phyloP scores from a whole-genome alignment of 2,888 invertebrate genomes.

The Poecilus cupreus region DNA sequence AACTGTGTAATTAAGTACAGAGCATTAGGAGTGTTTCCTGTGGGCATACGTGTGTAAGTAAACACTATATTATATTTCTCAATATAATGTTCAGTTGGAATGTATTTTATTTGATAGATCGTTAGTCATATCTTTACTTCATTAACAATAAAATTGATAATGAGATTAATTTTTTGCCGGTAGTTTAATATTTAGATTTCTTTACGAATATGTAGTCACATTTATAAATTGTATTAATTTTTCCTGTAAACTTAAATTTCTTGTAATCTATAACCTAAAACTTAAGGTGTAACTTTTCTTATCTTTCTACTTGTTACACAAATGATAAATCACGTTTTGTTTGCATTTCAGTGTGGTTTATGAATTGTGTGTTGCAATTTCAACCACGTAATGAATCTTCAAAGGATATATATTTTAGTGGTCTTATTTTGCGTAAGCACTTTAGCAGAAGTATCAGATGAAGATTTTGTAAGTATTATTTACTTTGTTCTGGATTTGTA shows the following conservation, averaged over 20 bases:
- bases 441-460: slow-evolving; percentile 21
- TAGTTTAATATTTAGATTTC: not conserved
- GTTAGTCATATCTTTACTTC: slow-evolving; percentile 33
- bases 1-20: slow-evolving; percentile 48
- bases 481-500: not conserved
- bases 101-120: not conserved
- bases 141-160: slow-evolving; percentile 22
- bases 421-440: slow-evolving; percentile 45
- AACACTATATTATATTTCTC: not conserved
- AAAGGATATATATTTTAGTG: slow-evolving; percentile 57
- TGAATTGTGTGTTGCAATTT: slow-evolving; percentile 13
- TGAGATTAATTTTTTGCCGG: slow-evolving; percentile 5
- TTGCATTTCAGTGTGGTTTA: slow-evolving; percentile 41
- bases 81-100: slow-evolving; percentile 2
- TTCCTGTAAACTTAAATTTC: not conserved
- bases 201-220: not conserved
- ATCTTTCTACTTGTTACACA: slow-evolving; percentile 1
- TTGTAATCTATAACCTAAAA: slow-evolving; percentile 6
- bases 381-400: slow-evolving; percentile 44
- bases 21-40: slow-evolving; percentile 40
- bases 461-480: slow-evolving; percentile 45
- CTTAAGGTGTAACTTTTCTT: slow-evolving; percentile 2
- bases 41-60: slow-evolving; percentile 29
- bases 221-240: not conserved
- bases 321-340: slow-evolving; percentile 7